Conservation (phyloP, 2,888 invertebrate species). For the Drosophila histrio region DNA sequence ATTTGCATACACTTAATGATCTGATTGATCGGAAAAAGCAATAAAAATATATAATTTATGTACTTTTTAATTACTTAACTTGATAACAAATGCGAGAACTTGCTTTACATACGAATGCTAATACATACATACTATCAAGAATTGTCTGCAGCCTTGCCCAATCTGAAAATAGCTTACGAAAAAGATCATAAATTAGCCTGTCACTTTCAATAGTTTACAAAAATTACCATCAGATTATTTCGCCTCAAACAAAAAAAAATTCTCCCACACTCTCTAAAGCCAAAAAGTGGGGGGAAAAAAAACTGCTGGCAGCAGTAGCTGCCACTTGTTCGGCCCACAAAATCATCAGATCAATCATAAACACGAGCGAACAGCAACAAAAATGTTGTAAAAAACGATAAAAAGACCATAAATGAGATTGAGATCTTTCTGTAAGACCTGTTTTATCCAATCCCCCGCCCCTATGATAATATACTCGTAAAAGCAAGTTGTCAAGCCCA, state of each 20-base stretch:
- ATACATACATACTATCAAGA: no score
- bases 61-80: slow-evolving; percentile 2
- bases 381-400: slow-evolving; percentile 62
- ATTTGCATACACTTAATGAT: background rate
- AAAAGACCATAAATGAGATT: slow-evolving; percentile 71
- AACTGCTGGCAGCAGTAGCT: slow-evolving; percentile 55
- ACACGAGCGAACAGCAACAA: slow-evolving; percentile 40
- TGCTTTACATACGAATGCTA: background rate
- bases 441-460: slow-evolving; percentile 56
- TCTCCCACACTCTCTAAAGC: slow-evolving; percentile 73
- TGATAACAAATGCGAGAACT: background rate
- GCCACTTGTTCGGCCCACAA: slow-evolving; percentile 62
- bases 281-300: slow-evolving; percentile 14
- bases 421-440: slow-evolving; percentile 74
- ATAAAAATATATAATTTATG: slow-evolving; percentile 4
- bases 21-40: background rate
- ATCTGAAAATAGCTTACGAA: slow-evolving; percentile 10
- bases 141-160: slow-evolving; percentile 14
- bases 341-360: slow-evolving; percentile 76
- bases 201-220: slow-evolving; percentile 69
- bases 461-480: slow-evolving; percentile 12
- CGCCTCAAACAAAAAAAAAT: slow-evolving; percentile 64
- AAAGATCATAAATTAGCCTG: slow-evolving; percentile 56
- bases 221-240: slow-evolving; percentile 69
- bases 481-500: slow-evolving; percentile 59